phyloP scores from a whole-genome alignment of 1,140 invertebrate genomes.

The Nylanderia fulva region DNA sequence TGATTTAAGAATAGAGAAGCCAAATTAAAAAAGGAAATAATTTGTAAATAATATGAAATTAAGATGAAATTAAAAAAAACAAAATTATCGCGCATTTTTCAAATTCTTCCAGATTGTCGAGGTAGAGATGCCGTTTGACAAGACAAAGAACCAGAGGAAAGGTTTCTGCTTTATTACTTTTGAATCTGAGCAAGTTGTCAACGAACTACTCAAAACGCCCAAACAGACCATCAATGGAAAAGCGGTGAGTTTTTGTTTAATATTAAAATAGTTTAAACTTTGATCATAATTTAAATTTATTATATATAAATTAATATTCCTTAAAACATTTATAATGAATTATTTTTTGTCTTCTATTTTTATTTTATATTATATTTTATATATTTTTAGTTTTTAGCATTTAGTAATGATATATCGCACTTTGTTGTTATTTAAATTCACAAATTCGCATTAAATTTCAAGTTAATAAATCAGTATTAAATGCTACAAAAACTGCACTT shows the following conservation, averaged over 20 bases:
- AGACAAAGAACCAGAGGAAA: conserved; percentile 97
- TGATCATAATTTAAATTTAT: neutral
- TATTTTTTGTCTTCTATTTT: too few species aligned
- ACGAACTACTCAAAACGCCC: conserved; percentile 94
- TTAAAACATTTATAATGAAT: too few species aligned
- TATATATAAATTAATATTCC: too few species aligned
- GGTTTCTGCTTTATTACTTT: conserved; percentile 98
- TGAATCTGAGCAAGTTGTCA: conserved; percentile 96
- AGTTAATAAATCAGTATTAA: too few species aligned
- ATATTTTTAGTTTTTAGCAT: too few species aligned
- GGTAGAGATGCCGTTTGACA: conserved; percentile 98
- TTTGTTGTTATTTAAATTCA: too few species aligned
- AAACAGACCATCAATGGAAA: conserved; percentile 97
- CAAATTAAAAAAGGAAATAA: neutral
- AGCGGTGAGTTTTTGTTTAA: conserved; percentile 88
- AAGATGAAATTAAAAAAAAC: too few species aligned
- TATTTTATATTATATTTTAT: too few species aligned
- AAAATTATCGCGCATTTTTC: conserved; percentile 2
- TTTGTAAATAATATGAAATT: too few species aligned
- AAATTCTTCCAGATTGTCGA: conserved; percentile 91
- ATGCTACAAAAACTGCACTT: too few species aligned
- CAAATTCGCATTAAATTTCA: too few species aligned
- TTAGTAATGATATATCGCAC: too few species aligned
- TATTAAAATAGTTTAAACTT: neutral
- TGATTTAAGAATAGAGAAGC: neutral